Conservation (phyloP, 2,888 invertebrate species). For the Protula sp. region DNA sequence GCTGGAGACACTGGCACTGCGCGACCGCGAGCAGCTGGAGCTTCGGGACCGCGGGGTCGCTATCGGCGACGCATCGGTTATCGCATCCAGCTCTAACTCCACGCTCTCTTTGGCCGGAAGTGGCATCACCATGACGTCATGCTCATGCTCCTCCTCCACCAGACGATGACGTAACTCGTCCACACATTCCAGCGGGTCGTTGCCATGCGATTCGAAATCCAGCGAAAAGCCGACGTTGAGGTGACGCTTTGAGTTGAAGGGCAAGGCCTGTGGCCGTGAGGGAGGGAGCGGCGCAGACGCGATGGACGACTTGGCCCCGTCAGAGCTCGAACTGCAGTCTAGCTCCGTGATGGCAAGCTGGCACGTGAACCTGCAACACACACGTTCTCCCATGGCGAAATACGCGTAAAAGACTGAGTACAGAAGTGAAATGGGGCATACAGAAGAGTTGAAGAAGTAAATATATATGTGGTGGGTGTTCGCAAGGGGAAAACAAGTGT, state of each 20-base stretch:
- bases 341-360: conserved; percentile 66
- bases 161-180: conserved; percentile 14
- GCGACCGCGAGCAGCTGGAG: background rate
- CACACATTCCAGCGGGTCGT: conserved; percentile 8
- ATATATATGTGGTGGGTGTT: too few relatives aligned
- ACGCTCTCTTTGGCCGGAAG: too few relatives aligned
- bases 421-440: too few relatives aligned
- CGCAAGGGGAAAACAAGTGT: too few relatives aligned
- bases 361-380: conserved; percentile 59
- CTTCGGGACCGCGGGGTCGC: background rate
- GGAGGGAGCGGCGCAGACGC: background rate
- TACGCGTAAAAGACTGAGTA: too few relatives aligned
- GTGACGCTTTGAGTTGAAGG: too few relatives aligned
- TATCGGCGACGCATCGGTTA: background rate
- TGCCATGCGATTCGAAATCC: conserved; percentile 24
- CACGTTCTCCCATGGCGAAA: too few relatives aligned
- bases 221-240: conserved; percentile 49
- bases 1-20: background rate
- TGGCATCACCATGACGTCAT: too few relatives aligned
- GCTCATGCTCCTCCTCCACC: conserved; percentile 5
- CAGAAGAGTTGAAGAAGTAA: too few relatives aligned
- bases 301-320: conserved; percentile 6
- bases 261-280: conserved; percentile 4
- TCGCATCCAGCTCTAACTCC: background rate
- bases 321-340: conserved; percentile 23